These are phyloP conservation scores for Corynorhinus townsendii DNA, from an alignment of 2,113 vertebrate genomes.

Conservation along the genomic window DNA sequence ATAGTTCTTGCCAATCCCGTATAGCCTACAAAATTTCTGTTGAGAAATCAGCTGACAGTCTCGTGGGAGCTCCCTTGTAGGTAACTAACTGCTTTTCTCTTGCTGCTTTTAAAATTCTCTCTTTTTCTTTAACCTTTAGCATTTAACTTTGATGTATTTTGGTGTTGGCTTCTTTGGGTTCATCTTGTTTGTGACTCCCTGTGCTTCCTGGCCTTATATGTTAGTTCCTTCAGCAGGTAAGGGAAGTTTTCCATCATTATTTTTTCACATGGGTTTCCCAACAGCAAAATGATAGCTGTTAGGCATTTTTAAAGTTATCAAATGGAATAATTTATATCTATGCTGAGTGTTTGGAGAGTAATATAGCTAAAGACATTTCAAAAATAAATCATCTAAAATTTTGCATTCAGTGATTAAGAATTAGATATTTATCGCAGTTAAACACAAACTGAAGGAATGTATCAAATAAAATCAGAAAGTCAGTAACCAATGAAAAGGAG, in stretches of 20 bases:
- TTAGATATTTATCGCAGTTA: not conserved
- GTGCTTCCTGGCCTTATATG: not conserved
- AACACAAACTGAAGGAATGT: not conserved
- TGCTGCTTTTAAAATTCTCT: not conserved
- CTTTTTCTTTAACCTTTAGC: too few species aligned
- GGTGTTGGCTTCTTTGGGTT: not conserved
- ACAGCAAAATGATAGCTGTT: not conserved
- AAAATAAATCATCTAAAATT: not conserved
- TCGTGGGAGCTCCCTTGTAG: not conserved
- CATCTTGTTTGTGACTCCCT: not conserved
- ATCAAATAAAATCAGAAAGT: not conserved
- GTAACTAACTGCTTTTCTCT: not conserved
- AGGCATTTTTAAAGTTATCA: not conserved
- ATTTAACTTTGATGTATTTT: too few species aligned
- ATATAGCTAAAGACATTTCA: not conserved
- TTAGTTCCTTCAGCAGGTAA: not conserved
- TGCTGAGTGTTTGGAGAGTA: not conserved
- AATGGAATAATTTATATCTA: not conserved
- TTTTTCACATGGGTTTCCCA: not conserved
- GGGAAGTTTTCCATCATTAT: not conserved
- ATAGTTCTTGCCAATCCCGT: not conserved
- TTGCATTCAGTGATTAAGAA: not conserved
- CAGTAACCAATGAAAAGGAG: not conserved
- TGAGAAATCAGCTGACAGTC: not conserved
- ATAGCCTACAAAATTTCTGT: not conserved